Evolutionary conservation across 2,797 vertebrate species (phyloP).

Genomic region (Salarias fasciatus): DNA sequence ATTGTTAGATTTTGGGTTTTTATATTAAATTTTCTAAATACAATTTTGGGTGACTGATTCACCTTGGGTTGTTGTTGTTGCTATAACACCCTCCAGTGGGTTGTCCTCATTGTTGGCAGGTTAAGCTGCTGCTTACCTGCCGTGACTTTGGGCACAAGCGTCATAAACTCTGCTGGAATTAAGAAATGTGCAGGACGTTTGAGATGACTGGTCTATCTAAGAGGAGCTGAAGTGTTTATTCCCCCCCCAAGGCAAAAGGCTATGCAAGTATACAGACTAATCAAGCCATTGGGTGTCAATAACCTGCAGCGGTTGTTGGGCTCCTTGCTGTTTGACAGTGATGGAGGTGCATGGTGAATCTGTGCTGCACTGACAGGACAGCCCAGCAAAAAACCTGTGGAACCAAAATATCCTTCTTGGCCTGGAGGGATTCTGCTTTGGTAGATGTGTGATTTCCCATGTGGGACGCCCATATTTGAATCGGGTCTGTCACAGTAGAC

Average conservation of each 20-base stretch:
- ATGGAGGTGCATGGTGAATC: constrained; percentile 49
- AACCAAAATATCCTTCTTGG: constrained; percentile 74
- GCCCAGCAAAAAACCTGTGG: constrained; percentile 72
- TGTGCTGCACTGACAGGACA: constrained; percentile 62
- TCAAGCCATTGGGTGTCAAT: neutral
- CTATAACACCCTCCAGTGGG: too few species aligned
- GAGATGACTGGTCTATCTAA: neutral
- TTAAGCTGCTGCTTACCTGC: too few species aligned
- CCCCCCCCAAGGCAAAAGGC: neutral
- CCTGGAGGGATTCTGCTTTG: constrained; percentile 81
- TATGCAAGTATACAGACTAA: neutral
- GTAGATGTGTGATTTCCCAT: constrained; percentile 79
- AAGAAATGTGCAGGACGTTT: neutral
- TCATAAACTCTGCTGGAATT: too few species aligned
- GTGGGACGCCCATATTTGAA: constrained; percentile 74
- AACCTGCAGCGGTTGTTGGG: constrained; percentile 9
- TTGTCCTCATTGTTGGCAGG: too few species aligned
- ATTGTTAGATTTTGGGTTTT: too few species aligned
- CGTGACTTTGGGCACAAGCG: too few species aligned
- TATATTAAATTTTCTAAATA: too few species aligned
- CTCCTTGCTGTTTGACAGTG: constrained; percentile 38
- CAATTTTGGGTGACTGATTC: too few species aligned
- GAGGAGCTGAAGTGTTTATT: neutral
- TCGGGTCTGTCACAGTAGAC: constrained; percentile 66
- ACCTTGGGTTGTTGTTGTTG: too few species aligned